Base-by-base conservation (phyloP, 2,113 vertebrate genomes). In the Erinaceus europaeus region DNA sequence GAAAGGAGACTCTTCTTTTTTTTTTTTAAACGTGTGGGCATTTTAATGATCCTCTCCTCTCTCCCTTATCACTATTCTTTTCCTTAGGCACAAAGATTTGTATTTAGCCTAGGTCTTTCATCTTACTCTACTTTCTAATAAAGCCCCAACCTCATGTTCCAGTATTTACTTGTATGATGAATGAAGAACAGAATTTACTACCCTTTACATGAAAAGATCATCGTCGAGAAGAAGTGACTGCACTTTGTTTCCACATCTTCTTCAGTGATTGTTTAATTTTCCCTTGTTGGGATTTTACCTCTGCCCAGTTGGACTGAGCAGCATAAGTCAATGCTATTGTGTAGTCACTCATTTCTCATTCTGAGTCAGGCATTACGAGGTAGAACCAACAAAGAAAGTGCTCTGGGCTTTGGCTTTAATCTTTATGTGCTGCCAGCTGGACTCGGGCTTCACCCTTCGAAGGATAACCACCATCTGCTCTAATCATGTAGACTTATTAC, bases 401-500 rank as follows among this genome's bases (percentile, higher is more conserved):
- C 32, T 74, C 38, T n/a, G 36, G 12, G 57, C 77, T 81, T 85
- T 12, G 68, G 34, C 62, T 59, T 65, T 34, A 3, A 38, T 42
- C 74, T 73, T 53, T 75, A 12, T 13, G 36, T 65, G 59, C 78
- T 79, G 29, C 62, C 32, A 75, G 64, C 64, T 44, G 23, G 46
- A 32, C 72, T 84, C 73, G 29, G 40, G 34, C 85, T 12, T 59
- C 9, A 38, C 42, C 18, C 72, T 46, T 50, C 40, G 55, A 27
- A 75, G 38, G 62, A 92, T 78, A 29, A 71, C 91, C 73, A 61
- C 68, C 81, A 48, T 44, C 7, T 75, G 42, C 62, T 92, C 34
- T 14, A 67, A 80, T 91, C 80, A 34, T 34, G 65, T 69, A 85
- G 90, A 84, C 57, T 72, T 81, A 50, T 25, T 38, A 72, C 92